Percentiles rank a stretch among this genome's conserved stretches.
These are phyloP conservation scores for Pterostichus niger DNA, from an alignment of 2,888 invertebrate genomes.

Conservation along the genomic window DNA sequence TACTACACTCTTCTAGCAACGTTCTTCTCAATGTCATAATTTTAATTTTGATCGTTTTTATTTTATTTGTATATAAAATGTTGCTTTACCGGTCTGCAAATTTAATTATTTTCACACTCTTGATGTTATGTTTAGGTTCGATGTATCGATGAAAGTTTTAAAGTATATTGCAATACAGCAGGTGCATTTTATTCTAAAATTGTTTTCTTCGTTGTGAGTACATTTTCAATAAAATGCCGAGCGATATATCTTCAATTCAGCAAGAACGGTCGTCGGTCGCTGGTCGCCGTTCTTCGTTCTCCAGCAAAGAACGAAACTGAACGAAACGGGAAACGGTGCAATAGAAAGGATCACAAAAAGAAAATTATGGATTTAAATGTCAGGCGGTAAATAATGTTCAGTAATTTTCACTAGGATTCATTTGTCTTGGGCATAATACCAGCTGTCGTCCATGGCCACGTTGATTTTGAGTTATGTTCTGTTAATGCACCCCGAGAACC, in stretches of 20 bases:
- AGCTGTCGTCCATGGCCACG: conserved; percentile 49
- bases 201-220: conserved; percentile 29
- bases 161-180: conserved; percentile 12
- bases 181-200: conserved; percentile 26
- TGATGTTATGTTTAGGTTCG: neutral
- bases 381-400: conserved; percentile 51
- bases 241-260: no score
- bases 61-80: no score
- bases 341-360: conserved; percentile 48
- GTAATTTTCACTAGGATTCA: conserved; percentile 60
- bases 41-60: no score
- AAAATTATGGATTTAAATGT: conserved; percentile 62
- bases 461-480: conserved; percentile 64
- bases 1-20: no score
- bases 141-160: neutral
- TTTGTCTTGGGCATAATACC: conserved; percentile 59
- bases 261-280: no score
- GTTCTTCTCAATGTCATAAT: no score
- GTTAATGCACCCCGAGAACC: conserved; percentile 57
- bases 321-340: conserved; percentile 24
- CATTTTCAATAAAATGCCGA: neutral
- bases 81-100: no score
- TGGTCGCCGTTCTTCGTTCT: neutral
- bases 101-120: no score
- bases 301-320: conserved; percentile 34